phyloP scores from a whole-genome alignment of 2,797 vertebrate species.

The Perodicticus potto region DNA sequence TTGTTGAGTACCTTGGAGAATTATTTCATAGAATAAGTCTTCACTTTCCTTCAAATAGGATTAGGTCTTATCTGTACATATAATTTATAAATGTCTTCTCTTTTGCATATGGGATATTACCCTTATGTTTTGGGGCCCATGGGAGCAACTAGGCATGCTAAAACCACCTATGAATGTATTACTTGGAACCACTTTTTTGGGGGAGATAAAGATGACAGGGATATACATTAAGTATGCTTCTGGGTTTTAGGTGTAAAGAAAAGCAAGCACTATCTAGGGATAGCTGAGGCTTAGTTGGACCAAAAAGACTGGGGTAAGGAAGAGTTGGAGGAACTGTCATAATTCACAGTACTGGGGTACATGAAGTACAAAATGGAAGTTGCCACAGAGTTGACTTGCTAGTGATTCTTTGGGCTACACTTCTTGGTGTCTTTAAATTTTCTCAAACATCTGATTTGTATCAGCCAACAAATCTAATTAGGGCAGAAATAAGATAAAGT shows the following conservation, averaged over 20 bases:
- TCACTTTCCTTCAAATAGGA: conserved; percentile 27
- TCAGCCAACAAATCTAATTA: not conserved
- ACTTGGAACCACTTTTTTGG: not conserved
- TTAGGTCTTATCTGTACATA: not conserved
- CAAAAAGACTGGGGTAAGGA: not conserved
- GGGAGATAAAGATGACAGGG: not conserved
- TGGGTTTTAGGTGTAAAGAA: not conserved
- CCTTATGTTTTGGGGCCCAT: not conserved
- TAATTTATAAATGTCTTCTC: not conserved
- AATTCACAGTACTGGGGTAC: not conserved
- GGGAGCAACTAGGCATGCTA: not conserved
- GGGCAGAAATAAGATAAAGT: not conserved
- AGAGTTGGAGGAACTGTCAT: not conserved
- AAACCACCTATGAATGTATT: not conserved
- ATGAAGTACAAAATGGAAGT: not conserved
- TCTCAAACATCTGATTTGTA: not conserved
- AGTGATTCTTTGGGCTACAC: not conserved
- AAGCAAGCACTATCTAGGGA: not conserved
- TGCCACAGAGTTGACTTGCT: not conserved
- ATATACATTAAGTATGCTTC: not conserved
- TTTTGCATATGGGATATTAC: not conserved
- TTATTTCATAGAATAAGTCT: not conserved
- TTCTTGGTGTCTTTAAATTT: not conserved
- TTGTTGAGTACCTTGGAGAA: not conserved
- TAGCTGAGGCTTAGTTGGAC: not conserved